Percentiles rank a stretch among this genome's conserved stretches.
Conservation (phyloP, 2,113 vertebrate genomes). For the Zosterops lateralis region DNA sequence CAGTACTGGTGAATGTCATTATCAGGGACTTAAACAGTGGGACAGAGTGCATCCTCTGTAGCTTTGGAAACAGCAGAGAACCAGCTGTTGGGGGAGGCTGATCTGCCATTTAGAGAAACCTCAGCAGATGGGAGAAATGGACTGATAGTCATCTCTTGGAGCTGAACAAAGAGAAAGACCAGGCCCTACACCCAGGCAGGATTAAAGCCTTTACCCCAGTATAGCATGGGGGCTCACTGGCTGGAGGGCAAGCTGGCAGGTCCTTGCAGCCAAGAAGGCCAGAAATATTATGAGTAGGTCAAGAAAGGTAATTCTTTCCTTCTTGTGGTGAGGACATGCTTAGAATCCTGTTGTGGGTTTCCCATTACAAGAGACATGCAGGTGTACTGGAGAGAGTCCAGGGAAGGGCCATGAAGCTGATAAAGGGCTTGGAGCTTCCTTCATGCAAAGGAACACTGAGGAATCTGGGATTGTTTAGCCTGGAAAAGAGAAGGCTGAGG, state of each 20-base stretch:
- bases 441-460: not conserved
- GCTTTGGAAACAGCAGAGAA: not conserved
- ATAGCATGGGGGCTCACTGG: not conserved
- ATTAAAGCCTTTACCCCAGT: fast-evolving
- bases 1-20: fast-evolving
- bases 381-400: not conserved
- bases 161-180: not conserved
- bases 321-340: not conserved
- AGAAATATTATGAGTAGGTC: not conserved
- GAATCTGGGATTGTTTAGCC: not conserved
- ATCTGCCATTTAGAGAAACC: not conserved
- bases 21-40: not conserved
- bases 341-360: not conserved
- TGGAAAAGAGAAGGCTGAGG: not conserved
- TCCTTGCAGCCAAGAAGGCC: not conserved
- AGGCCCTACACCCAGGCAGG: fast-evolving
- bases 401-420: not conserved
- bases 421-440: not conserved
- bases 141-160: not conserved
- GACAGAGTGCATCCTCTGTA: not conserved
- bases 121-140: not conserved
- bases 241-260: not conserved
- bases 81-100: not conserved
- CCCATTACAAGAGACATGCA: not conserved
- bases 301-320: not conserved